Evolutionary conservation across 2,888 invertebrate genomes (phyloP).

Genomic region (Melinaea marsaeus): DNA sequence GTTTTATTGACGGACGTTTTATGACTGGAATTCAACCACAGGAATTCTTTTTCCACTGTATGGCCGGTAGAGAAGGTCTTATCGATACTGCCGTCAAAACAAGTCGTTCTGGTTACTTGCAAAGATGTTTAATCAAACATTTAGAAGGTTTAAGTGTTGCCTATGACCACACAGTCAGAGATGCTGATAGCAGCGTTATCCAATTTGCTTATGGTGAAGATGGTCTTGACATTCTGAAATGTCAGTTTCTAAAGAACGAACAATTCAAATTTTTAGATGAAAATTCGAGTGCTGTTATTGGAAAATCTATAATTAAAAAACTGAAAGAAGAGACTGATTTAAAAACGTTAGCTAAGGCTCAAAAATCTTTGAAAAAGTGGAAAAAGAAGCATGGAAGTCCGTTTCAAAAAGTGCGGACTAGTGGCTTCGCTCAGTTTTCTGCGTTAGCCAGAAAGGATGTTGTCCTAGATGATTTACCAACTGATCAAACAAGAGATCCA

Average conservation of each 20-base stretch:
- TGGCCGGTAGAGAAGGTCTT: slow-evolving; percentile 99
- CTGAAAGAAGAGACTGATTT: slow-evolving; percentile 77
- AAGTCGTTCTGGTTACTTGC: slow-evolving; percentile 97
- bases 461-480: slow-evolving; percentile 61
- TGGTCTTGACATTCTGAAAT: slow-evolving; percentile 92
- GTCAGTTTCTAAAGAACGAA: slow-evolving; percentile 87
- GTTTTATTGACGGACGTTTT: slow-evolving; percentile 97
- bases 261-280: slow-evolving; percentile 89
- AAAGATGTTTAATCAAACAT: slow-evolving; percentile 98
- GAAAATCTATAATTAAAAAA: slow-evolving; percentile 74
- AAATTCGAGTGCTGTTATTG: slow-evolving; percentile 83
- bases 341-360: slow-evolving; percentile 72
- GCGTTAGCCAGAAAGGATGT: slow-evolving; percentile 68
- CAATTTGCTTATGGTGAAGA: slow-evolving; percentile 98
- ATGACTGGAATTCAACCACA: slow-evolving; percentile 99
- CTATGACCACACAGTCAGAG: slow-evolving; percentile 97
- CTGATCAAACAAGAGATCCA: slow-evolving; percentile 78
- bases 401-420: slow-evolving; percentile 63
- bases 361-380: slow-evolving; percentile 81
- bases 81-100: slow-evolving; percentile 99
- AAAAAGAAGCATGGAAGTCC: slow-evolving; percentile 73
- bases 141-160: slow-evolving; percentile 95
- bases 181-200: slow-evolving; percentile 94
- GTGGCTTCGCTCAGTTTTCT: slow-evolving; percentile 81
- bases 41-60: slow-evolving; percentile 99